Percentiles rank a stretch among this genome's conserved stretches.
These are phyloP conservation scores for Willowsia nigromaculata DNA, from an alignment of 2,888 invertebrate species.

Conservation along the genomic window DNA sequence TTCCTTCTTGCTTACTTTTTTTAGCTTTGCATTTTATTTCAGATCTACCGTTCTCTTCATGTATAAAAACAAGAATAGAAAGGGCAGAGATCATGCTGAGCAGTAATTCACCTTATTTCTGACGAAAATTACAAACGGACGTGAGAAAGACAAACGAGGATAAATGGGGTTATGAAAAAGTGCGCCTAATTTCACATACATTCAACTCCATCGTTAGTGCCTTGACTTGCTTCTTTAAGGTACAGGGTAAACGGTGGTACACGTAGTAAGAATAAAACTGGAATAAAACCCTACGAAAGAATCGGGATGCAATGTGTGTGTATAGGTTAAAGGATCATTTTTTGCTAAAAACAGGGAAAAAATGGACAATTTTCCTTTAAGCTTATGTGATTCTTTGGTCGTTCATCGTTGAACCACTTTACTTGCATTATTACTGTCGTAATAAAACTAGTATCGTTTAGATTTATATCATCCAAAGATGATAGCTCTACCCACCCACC, in stretches of 20 bases:
- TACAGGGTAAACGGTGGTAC: not conserved
- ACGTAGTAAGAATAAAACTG: slow-evolving; percentile 33
- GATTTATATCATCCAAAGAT: slow-evolving; percentile 19
- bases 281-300: not conserved
- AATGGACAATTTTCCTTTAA: slow-evolving; percentile 39
- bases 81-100: slow-evolving; percentile 27
- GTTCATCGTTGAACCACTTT: slow-evolving; percentile 37
- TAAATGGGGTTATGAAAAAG: slow-evolving; percentile 48
- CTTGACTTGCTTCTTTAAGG: not conserved
- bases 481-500: not conserved
- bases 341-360: not conserved
- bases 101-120: slow-evolving; percentile 50
- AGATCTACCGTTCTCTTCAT: not conserved
- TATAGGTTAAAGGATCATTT: not conserved
- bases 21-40: slow-evolving; percentile 2
- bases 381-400: slow-evolving; percentile 24
- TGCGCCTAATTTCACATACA: slow-evolving; percentile 70
- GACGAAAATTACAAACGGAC: slow-evolving; percentile 53
- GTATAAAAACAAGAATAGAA: not conserved
- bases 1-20: not conserved
- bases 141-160: slow-evolving; percentile 55
- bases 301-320: not conserved
- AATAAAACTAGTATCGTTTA: slow-evolving; percentile 38
- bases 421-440: slow-evolving; percentile 23
- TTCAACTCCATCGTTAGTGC: not conserved